phyloP scores from a whole-genome alignment of 2,113 vertebrate genomes.

The Taxidea taxus region DNA sequence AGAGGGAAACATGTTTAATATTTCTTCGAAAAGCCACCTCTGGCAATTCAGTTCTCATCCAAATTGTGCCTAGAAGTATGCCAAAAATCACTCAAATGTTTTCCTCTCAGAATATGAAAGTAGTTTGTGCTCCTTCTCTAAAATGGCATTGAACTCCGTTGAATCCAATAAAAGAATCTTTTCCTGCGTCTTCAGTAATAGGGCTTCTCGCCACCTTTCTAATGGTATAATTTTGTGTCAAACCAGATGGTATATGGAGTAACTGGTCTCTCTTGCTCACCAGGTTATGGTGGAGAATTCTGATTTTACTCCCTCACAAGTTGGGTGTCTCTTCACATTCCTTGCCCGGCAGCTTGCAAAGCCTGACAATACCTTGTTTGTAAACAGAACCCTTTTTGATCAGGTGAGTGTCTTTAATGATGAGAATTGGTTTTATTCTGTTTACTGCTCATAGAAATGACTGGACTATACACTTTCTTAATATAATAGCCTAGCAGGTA shows the following conservation, averaged over 20 bases:
- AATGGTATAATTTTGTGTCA: neutral
- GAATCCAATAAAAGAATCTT: neutral
- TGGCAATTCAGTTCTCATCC: neutral
- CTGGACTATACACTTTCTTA: neutral
- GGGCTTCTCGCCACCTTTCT: neutral
- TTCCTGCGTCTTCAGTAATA: neutral
- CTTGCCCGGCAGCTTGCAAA: constrained; percentile 97
- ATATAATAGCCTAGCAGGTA: neutral
- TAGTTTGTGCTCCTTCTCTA: neutral
- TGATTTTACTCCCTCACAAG: constrained; percentile 97
- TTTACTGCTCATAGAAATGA: neutral
- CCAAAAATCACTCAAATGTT: neutral
- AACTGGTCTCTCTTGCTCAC: constrained; percentile 27
- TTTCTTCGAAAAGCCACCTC: constrained; percentile 10
- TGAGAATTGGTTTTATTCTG: constrained; percentile 16
- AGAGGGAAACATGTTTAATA: neutral
- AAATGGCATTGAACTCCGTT: neutral
- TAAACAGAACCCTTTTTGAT: constrained; percentile 98
- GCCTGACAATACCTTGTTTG: constrained; percentile 97
- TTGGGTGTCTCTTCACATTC: constrained; percentile 98
- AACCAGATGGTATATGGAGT: constrained; percentile 9
- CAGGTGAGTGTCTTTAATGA: constrained; percentile 85
- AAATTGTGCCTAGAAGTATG: neutral
- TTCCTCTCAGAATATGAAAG: neutral
- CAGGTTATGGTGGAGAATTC: constrained; percentile 99